Conservation (phyloP, 1,140 invertebrate species). For the Leptestheria dahalacensis region DNA sequence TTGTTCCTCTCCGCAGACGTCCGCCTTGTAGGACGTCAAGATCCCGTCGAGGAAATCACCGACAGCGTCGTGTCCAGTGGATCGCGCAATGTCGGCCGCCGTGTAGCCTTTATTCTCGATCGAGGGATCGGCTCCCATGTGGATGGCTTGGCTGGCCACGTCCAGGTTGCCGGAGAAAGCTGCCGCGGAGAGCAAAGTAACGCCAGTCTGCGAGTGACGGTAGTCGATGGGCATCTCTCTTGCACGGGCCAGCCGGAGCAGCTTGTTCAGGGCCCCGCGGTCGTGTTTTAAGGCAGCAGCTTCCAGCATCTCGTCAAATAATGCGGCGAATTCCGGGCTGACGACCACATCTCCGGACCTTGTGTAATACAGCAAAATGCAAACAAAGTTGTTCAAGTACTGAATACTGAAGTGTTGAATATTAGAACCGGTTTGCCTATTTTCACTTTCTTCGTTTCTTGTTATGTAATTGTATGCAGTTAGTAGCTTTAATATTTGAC, state of each 20-base stretch:
- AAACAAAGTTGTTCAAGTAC: neutral
- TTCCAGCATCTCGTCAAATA: slow-evolving; percentile 43
- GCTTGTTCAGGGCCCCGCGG: slow-evolving; percentile 46
- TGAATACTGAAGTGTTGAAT: no score
- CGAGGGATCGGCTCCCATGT: slow-evolving; percentile 34
- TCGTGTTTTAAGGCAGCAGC: slow-evolving; percentile 41
- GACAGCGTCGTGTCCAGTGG: slow-evolving; percentile 43
- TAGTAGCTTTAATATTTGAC: no score
- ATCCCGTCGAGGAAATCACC: slow-evolving; percentile 26
- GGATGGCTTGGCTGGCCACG: slow-evolving; percentile 48
- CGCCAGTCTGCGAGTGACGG: slow-evolving; percentile 36
- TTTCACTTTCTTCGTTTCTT: no score
- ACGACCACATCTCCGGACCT: neutral
- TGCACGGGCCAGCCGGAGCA: slow-evolving; percentile 54
- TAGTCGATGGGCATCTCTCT: slow-evolving; percentile 51
- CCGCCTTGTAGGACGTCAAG: neutral
- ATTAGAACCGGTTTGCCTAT: no score
- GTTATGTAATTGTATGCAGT: no score
- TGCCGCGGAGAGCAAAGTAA: slow-evolving; percentile 60
- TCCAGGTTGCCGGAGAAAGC: slow-evolving; percentile 47
- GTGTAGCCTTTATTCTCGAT: slow-evolving; percentile 48
- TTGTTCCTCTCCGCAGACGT: neutral
- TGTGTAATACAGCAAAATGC: neutral
- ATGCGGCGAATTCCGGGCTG: slow-evolving; percentile 20
- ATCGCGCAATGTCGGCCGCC: slow-evolving; percentile 54